A percentile compares a stretch with the other conserved stretches of the same genome.
These are phyloP conservation scores for Botia kubotai DNA, from an alignment of 2,797 vertebrate genomes.

Conservation along the genomic window DNA sequence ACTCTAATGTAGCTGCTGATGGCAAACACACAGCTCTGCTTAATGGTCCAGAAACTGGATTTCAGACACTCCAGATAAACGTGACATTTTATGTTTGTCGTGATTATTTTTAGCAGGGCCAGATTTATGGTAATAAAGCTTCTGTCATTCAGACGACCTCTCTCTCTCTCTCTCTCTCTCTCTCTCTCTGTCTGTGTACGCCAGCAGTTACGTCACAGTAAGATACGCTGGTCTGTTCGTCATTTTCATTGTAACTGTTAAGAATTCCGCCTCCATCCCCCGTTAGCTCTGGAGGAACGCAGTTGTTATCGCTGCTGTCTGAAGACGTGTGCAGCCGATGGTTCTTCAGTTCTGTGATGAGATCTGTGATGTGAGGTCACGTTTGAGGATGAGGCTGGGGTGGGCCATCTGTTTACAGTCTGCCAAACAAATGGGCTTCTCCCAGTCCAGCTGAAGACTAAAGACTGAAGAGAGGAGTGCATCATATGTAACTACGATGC, in stretches of 20 bases:
- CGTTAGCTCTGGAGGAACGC: constrained; percentile 1
- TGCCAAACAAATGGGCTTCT: constrained; percentile 37
- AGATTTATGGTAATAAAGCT: constrained; percentile 50
- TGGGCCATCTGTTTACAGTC: constrained; percentile 56
- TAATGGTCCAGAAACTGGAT: constrained; percentile 59
- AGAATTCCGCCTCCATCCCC: not conserved
- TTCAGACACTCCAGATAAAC: constrained; percentile 58
- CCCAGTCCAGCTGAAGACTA: constrained; percentile 25
- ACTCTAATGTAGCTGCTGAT: constrained; percentile 50
- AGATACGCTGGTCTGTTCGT: constrained; percentile 9
- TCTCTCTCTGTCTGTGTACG: constrained; percentile 17
- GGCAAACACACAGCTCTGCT: constrained; percentile 64
- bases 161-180: constrained; percentile 37
- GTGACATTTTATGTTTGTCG: constrained; percentile 52
- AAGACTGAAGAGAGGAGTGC: constrained; percentile 21
- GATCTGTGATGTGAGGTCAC: constrained; percentile 40
- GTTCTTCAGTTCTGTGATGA: constrained; percentile 18
- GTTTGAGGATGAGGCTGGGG: constrained; percentile 51
- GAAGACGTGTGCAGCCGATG: not conserved
- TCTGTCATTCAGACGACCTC: constrained; percentile 75
- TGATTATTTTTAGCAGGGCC: constrained; percentile 61
- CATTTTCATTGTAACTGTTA: not conserved
- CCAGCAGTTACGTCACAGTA: constrained; percentile 66
- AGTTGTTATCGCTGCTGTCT: not conserved
- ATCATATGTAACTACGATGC: not conserved